phyloP scores from a whole-genome alignment of 2,888 invertebrate species.

The Papilio gigon region DNA sequence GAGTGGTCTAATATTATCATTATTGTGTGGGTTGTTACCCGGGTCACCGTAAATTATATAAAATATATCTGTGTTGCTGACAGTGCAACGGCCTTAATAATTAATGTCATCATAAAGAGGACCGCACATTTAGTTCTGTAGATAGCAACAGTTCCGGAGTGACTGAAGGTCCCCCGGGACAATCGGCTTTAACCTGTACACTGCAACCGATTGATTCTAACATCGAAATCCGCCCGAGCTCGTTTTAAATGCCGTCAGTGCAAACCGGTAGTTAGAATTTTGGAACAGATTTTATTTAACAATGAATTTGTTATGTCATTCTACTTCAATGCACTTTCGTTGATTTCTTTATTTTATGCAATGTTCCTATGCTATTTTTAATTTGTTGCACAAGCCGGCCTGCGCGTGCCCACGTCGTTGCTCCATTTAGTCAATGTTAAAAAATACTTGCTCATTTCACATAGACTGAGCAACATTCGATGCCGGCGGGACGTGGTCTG shows the following conservation, averaged over 20 bases:
- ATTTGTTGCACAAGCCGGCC: too few relatives aligned
- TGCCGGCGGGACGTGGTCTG: constrained; percentile 15
- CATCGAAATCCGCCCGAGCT: not conserved
- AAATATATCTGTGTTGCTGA: not conserved
- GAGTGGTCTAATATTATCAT: too few relatives aligned
- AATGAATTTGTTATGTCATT: not conserved
- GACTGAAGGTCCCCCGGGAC: constrained; percentile 5
- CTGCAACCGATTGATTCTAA: not conserved
- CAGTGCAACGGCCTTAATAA: not conserved
- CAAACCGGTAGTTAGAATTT: not conserved
- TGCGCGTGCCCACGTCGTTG: too few relatives aligned
- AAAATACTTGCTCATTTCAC: constrained; percentile 2
- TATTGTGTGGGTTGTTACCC: too few relatives aligned
- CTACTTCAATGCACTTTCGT: too few relatives aligned
- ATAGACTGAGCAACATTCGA: not conserved
- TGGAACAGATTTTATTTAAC: not conserved
- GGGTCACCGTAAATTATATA: too few relatives aligned
- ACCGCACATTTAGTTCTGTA: not conserved
- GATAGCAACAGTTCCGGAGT: not conserved
- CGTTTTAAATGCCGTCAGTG: not conserved
- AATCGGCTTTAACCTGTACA: constrained; percentile 2
- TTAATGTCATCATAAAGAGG: not conserved
- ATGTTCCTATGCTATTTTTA: too few relatives aligned
- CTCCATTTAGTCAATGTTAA: not conserved
- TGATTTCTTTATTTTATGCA: too few relatives aligned